A percentile compares a stretch with the other conserved stretches of the same genome.
Conservation (phyloP, 2,797 vertebrate species). For the Loris lydekkerianus region DNA sequence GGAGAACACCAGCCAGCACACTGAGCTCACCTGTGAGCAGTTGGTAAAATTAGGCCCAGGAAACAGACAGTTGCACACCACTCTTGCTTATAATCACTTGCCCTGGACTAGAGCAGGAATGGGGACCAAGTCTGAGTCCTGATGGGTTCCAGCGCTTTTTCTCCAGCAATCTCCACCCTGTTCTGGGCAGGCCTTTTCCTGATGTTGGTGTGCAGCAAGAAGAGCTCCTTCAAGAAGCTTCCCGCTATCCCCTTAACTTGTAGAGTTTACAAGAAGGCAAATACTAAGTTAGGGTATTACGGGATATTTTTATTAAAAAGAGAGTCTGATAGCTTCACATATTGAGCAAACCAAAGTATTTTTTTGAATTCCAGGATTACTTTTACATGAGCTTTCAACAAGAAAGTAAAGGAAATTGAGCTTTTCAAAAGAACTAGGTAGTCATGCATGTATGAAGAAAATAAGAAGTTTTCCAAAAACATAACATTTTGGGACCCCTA, state of each 20-base stretch:
- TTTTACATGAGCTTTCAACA: background rate
- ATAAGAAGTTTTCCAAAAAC: slow-evolving; percentile 29
- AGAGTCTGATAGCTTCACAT: background rate
- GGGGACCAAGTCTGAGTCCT: background rate
- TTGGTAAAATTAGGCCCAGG: background rate
- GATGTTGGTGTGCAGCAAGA: background rate
- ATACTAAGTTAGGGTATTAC: background rate
- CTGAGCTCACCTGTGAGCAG: background rate
- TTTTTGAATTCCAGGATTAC: slow-evolving; percentile 31
- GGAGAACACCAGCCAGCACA: background rate
- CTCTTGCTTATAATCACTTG: background rate
- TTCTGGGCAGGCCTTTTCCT: background rate
- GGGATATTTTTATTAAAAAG: background rate
- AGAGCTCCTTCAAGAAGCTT: background rate
- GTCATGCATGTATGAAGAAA: background rate
- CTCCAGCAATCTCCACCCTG: background rate
- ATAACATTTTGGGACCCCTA: background rate
- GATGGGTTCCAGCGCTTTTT: background rate
- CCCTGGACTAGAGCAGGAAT: background rate
- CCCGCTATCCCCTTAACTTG: background rate
- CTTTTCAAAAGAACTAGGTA: slow-evolving; percentile 3
- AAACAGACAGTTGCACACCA: background rate
- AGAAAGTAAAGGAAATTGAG: background rate
- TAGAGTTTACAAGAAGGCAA: slow-evolving; percentile 44
- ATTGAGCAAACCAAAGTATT: background rate